A percentile compares a stretch with the other conserved stretches of the same genome.
Evolutionary conservation across 2,797 vertebrate genomes (phyloP).

Genomic region (Pachyuromys duprasi): DNA sequence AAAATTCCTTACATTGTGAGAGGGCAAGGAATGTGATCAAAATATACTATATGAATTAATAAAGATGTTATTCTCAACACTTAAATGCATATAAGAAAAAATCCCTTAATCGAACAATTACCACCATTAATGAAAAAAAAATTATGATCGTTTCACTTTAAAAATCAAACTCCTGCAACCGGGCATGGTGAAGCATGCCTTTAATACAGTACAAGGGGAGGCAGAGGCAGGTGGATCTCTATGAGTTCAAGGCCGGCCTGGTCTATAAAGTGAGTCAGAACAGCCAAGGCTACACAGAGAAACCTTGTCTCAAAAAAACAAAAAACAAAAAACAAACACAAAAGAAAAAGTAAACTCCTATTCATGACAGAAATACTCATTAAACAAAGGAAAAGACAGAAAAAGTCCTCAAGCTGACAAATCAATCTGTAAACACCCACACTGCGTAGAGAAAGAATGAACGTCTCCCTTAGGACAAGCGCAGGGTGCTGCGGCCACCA

Average conservation of each 20-base stretch:
- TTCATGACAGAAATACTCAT: background rate
- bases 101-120: background rate
- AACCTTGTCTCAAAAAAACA: no score
- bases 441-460: background rate
- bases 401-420: background rate
- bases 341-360: background rate
- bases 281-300: no score
- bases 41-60: background rate
- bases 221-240: no score
- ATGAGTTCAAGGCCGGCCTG: no score
- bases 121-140: background rate
- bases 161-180: background rate
- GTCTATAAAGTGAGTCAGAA: no score
- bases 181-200: no score
- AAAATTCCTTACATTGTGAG: background rate
- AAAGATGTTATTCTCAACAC: background rate
- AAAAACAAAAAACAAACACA: no score
- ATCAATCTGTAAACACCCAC: background rate
- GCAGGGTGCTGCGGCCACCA: background rate
- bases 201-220: no score
- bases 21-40: background rate
- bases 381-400: background rate
- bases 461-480: background rate
- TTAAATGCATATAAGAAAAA: background rate
- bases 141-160: background rate